Base-by-base conservation (phyloP, 2,888 invertebrate species). In the Ctena decussata region DNA sequence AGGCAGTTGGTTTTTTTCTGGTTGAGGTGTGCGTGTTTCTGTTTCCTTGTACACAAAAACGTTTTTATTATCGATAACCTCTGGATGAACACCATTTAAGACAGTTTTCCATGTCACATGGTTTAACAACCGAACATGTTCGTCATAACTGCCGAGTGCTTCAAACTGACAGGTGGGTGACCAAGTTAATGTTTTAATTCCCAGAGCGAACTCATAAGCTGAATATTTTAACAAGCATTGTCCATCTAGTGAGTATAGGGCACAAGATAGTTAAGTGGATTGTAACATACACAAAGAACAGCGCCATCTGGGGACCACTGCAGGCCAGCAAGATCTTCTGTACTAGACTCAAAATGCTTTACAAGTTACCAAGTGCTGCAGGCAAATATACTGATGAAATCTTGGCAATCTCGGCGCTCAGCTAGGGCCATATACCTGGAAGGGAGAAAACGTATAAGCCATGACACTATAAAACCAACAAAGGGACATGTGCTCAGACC, bases 141-240 rank as follows among this genome's bases (percentile, higher is more conserved):
- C 94, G 89, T 96, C 96, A 82, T 93, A 96, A 85, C 96, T 95
- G 21, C 96, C 96, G 8, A 96, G 90, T n/a, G 96, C 96, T 27
- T 96, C 89, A 85, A 96, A 95, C 92, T 96, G 96, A 71, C 95
- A 94, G 3, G 95, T 94, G 15, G 96, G 95, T 0, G 96, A 95
- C 96, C 96, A 96, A 8, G 93, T 77, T 12, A 96, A 88, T 35
- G 91, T 90, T 86, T 96, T 96, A 49, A 96, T 92, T 11, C 96
- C 96, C 3, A 96, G 93, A 27, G 95, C 95, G 84, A 92, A 91
- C 21, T 95, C 93, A 86, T 96, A 95, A 32, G 96, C 94, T 49
- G 91, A 93, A 87, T 93, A 96, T 11, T 92, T 91, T n/a, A 93
- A 91, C n/a, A 96, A 84, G 78, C 95, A 95, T 27, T 94, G 93